These are phyloP conservation scores for Gymnocephalus cernua DNA, from an alignment of 2,113 vertebrate genomes.

Conservation along the genomic window DNA sequence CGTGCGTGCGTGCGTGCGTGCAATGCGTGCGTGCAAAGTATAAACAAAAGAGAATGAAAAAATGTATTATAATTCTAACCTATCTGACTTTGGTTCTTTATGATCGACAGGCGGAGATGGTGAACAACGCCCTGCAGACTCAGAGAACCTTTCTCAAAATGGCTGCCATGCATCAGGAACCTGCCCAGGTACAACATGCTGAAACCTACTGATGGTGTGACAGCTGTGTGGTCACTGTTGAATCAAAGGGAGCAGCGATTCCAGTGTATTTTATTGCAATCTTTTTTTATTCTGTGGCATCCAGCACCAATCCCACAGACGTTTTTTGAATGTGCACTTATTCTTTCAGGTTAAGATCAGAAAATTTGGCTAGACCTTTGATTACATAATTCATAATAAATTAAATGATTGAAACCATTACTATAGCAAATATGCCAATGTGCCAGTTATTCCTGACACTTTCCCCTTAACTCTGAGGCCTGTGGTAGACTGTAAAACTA, in stretches of 20 bases:
- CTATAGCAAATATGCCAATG: not conserved
- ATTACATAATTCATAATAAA: not conserved
- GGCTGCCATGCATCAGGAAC: conserved; percentile 91
- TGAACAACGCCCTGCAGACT: conserved; percentile 90
- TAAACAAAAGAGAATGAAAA: not conserved
- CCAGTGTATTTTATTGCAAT: not conserved
- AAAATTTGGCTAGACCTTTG: not conserved
- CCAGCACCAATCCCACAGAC: not conserved
- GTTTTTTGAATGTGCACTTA: not conserved
- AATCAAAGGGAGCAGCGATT: not conserved
- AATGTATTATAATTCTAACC: conserved; percentile 6
- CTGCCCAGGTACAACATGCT: conserved; percentile 87
- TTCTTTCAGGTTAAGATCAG: not conserved
- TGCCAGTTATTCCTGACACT: not conserved
- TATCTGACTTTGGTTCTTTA: conserved; percentile 33
- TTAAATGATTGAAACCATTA: not conserved
- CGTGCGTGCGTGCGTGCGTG: conserved; percentile 19
- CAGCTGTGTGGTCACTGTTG: not conserved
- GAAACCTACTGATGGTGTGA: not conserved
- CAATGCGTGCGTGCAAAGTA: conserved; percentile 24
- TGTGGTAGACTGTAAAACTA: not conserved
- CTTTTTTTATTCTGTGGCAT: not conserved
- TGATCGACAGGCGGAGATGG: conserved; percentile 92
- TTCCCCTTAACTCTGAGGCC: not conserved
- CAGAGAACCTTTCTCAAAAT: conserved; percentile 91